phyloP scores from a whole-genome alignment of 2,797 vertebrate species.

The Protonibea diacanthus region DNA sequence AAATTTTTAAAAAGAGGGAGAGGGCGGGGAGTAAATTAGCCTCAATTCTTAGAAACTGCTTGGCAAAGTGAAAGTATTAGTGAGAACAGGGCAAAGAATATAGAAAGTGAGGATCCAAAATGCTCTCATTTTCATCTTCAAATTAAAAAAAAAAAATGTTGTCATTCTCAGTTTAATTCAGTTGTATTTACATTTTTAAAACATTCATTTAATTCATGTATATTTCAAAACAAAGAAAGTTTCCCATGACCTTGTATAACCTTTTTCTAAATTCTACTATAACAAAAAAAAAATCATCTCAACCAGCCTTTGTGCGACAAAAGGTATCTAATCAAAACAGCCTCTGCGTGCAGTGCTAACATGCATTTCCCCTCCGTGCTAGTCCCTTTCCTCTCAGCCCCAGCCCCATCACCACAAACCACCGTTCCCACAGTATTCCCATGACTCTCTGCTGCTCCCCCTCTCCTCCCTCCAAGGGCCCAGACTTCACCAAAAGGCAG shows the following conservation, averaged over 20 bases:
- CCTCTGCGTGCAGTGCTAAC: conserved; percentile 59
- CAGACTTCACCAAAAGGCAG: conserved; percentile 79
- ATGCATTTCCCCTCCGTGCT: conserved; percentile 53
- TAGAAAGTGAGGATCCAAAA: not conserved
- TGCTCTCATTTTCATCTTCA: not conserved
- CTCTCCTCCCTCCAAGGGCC: conserved; percentile 69
- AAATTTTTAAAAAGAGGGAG: conserved; percentile 46
- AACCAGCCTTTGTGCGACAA: conserved; percentile 61
- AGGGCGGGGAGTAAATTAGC: conserved; percentile 44
- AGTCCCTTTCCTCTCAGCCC: conserved; percentile 64
- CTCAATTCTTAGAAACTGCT: conserved; percentile 35
- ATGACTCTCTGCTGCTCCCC: conserved; percentile 69
- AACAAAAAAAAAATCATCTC: conserved; percentile 52
- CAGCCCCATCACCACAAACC: conserved; percentile 72
- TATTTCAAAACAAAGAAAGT: conserved; percentile 25
- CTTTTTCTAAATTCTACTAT: conserved; percentile 40
- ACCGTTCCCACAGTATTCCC: conserved; percentile 83
- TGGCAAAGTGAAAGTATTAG: conserved; percentile 34
- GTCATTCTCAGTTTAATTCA: conserved; percentile 2
- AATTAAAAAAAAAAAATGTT: not conserved
- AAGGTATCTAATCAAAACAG: conserved; percentile 70
- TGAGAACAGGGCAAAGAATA: conserved; percentile 12
- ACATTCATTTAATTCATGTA: not conserved
- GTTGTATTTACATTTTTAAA: not conserved
- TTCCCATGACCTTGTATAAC: conserved; percentile 71